phyloP scores from a whole-genome alignment of 2,113 vertebrate species.

The Proteles cristata region DNA sequence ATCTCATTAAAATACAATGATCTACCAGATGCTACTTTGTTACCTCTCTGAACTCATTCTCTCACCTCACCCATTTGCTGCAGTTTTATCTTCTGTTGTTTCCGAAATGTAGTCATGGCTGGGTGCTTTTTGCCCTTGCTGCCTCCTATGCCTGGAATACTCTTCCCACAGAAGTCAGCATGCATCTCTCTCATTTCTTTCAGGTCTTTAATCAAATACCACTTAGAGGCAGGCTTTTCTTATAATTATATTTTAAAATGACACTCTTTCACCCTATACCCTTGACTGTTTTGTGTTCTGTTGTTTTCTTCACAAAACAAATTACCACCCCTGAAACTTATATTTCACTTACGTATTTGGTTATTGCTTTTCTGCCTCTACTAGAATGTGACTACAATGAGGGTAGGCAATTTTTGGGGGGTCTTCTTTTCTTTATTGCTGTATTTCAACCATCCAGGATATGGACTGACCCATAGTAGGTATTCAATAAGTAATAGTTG shows the following conservation, averaged over 20 bases:
- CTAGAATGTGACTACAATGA: neutral
- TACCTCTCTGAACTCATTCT: neutral
- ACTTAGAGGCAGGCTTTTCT: neutral
- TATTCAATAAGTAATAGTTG: neutral
- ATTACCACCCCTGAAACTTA: neutral
- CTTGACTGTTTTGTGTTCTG: neutral
- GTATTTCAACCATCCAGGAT: neutral
- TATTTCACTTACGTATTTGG: neutral
- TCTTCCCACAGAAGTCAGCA: fast-evolving
- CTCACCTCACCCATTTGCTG: neutral
- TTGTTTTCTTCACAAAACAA: neutral
- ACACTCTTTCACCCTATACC: neutral
- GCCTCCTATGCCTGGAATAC: neutral
- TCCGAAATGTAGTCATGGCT: neutral
- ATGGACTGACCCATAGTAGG: neutral
- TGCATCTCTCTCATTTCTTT: neutral
- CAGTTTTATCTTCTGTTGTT: neutral
- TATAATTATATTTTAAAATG: neutral
- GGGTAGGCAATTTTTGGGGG: neutral
- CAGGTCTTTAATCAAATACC: neutral
- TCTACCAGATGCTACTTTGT: neutral
- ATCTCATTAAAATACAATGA: neutral
- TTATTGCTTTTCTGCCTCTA: neutral
- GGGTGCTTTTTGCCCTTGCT: neutral
- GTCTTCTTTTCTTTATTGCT: neutral